A percentile compares a stretch with the other conserved stretches of the same genome.
Conservation (phyloP, 2,888 invertebrate genomes). For the Lepetodrilus schrolli region DNA sequence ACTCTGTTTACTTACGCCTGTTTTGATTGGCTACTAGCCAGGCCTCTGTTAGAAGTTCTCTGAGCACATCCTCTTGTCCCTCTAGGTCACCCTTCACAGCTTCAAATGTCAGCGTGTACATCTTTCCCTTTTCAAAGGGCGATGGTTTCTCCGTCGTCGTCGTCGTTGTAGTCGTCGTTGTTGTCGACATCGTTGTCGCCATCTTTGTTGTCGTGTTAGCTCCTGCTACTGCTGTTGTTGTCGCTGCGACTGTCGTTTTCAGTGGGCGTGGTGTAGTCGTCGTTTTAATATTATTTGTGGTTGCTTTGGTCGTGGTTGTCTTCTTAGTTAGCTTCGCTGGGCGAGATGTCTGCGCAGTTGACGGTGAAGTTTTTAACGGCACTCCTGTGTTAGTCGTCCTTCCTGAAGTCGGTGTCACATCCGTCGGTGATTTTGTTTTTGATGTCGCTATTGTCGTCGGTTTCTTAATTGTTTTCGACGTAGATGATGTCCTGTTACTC, state of each 20-base stretch:
- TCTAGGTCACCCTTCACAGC: conserved; percentile 14
- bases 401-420: neutral
- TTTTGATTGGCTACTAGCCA: conserved; percentile 14
- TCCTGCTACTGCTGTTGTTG: neutral
- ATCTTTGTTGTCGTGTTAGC: neutral
- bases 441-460: neutral
- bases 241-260: neutral
- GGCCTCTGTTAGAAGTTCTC: neutral
- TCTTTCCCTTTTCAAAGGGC: neutral
- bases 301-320: neutral
- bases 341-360: neutral
- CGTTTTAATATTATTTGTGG: neutral
- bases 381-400: neutral
- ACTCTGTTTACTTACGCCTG: no score
- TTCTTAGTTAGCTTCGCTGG: neutral
- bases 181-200: neutral
- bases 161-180: neutral
- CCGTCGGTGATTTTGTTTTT: neutral
- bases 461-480: no score
- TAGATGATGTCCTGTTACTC: no score
- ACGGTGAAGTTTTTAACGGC: neutral
- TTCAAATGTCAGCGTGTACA: conserved; percentile 1
- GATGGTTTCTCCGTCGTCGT: conserved; percentile 6
- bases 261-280: neutral
- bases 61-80: neutral